Evolutionary conservation across 2,888 invertebrate species (phyloP).

Genomic region (Agapostemon virescens): DNA sequence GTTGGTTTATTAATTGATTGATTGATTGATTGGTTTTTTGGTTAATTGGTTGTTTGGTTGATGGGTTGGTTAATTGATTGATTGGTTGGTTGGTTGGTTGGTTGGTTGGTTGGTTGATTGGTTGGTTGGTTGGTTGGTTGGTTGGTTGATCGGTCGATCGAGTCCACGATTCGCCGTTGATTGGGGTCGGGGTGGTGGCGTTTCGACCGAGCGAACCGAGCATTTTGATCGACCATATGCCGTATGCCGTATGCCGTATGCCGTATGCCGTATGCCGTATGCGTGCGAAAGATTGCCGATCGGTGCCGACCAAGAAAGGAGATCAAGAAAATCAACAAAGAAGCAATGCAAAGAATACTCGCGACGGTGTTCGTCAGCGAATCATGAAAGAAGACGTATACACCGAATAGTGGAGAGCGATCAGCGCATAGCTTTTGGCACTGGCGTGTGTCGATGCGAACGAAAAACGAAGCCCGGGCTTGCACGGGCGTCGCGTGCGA

Average conservation of each 20-base stretch:
- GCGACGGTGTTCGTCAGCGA: slow-evolving; percentile 22
- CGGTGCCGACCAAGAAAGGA: slow-evolving; percentile 67
- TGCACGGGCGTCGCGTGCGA: slow-evolving; percentile 20
- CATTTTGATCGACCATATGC: slow-evolving; percentile 53
- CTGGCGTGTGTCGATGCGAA: slow-evolving; percentile 39
- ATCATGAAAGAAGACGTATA: slow-evolving; percentile 52
- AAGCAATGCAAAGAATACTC: slow-evolving; percentile 18
- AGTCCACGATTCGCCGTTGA: slow-evolving; percentile 65
- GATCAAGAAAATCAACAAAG: slow-evolving; percentile 62
- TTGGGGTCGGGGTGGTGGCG: slow-evolving; percentile 63
- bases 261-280: slow-evolving; percentile 14
- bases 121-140: slow-evolving; percentile 58
- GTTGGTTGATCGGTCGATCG: slow-evolving; percentile 49
- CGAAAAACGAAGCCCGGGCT: slow-evolving; percentile 30
- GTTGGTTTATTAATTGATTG: slow-evolving; percentile 57
- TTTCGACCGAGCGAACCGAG: slow-evolving; percentile 78
- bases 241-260: neutral
- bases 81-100: slow-evolving; percentile 56
- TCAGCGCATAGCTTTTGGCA: slow-evolving; percentile 51
- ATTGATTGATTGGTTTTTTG: slow-evolving; percentile 55
- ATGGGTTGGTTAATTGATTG: slow-evolving; percentile 56
- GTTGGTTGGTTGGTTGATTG: slow-evolving; percentile 57
- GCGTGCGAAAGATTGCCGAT: slow-evolving; percentile 61
- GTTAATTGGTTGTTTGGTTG: slow-evolving; percentile 56
- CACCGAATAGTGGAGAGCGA: slow-evolving; percentile 56